A percentile compares a stretch with the other conserved stretches of the same genome.
phyloP scores from a whole-genome alignment of 2,797 vertebrate species.

The Sandelia bainsii region DNA sequence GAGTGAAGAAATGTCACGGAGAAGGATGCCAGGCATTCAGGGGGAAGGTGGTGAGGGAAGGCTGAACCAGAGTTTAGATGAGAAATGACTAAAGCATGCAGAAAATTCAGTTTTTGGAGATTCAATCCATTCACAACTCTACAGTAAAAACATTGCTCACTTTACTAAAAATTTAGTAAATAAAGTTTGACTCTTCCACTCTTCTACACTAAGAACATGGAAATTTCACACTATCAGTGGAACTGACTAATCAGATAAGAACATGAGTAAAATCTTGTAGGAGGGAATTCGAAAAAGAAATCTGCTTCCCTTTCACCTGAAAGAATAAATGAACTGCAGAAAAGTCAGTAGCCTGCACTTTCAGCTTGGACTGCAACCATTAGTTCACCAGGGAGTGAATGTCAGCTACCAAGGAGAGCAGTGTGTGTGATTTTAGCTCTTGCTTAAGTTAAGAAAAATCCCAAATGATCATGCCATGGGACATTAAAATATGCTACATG shows the following conservation, averaged over 20 bases:
- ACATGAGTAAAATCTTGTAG: conserved; percentile 42
- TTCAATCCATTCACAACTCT: conserved; percentile 44
- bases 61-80: conserved; percentile 10
- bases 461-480: conserved; percentile 22
- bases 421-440: conserved; percentile 40
- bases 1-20: conserved; percentile 65
- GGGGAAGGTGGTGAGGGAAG: conserved; percentile 15
- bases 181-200: not conserved
- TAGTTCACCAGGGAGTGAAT: conserved; percentile 61
- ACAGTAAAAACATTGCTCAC: not conserved
- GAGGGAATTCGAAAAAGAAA: conserved; percentile 2
- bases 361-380: conserved; percentile 54
- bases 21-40: conserved; percentile 43
- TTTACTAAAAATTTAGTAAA: not conserved
- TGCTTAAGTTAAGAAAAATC: conserved; percentile 49
- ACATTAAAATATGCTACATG: conserved; percentile 24
- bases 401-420: conserved; percentile 53
- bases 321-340: conserved; percentile 62
- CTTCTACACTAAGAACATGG: not conserved
- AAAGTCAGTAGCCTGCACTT: conserved; percentile 57
- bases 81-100: conserved; percentile 37
- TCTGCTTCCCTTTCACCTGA: conserved; percentile 47
- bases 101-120: conserved; percentile 27
- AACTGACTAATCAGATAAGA: conserved; percentile 34
- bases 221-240: conserved; percentile 17